These are phyloP conservation scores for Pseudoatta argentina DNA, from an alignment of 1,140 invertebrate genomes.

Conservation along the genomic window DNA sequence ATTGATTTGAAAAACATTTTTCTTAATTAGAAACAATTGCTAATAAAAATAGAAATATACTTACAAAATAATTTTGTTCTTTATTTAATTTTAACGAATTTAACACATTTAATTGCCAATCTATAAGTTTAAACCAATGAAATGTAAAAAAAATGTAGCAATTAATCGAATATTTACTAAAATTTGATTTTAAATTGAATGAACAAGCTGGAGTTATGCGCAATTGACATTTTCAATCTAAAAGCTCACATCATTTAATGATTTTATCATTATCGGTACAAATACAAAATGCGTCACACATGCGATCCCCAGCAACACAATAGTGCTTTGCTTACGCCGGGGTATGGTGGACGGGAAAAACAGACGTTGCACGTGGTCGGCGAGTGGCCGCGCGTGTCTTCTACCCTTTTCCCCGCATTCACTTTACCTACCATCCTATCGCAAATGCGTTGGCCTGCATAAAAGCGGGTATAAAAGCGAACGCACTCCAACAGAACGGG, in stretches of 20 bases:
- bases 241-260: background rate
- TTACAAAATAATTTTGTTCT: background rate
- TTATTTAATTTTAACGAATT: background rate
- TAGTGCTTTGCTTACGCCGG: slow-evolving; percentile 22
- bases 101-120: background rate
- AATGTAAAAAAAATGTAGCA: background rate
- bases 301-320: slow-evolving; percentile 53
- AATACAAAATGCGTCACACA: slow-evolving; percentile 10
- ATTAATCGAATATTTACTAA: background rate
- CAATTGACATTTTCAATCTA: background rate
- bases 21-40: background rate
- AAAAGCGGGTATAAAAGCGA: slow-evolving; percentile 77
- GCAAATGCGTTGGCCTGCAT: slow-evolving; percentile 36
- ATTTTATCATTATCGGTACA: background rate
- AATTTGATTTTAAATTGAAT: background rate
- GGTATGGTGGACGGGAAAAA: slow-evolving; percentile 63
- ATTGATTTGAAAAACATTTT: background rate
- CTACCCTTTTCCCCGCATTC: slow-evolving; percentile 52
- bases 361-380: slow-evolving; percentile 70
- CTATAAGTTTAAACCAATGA: background rate
- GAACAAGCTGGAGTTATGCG: background rate
- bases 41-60: background rate
- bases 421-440: slow-evolving; percentile 55
- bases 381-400: slow-evolving; percentile 67
- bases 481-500: slow-evolving; percentile 48